Conservation (phyloP, 2,113 vertebrate genomes). For the Egretta garzetta region DNA sequence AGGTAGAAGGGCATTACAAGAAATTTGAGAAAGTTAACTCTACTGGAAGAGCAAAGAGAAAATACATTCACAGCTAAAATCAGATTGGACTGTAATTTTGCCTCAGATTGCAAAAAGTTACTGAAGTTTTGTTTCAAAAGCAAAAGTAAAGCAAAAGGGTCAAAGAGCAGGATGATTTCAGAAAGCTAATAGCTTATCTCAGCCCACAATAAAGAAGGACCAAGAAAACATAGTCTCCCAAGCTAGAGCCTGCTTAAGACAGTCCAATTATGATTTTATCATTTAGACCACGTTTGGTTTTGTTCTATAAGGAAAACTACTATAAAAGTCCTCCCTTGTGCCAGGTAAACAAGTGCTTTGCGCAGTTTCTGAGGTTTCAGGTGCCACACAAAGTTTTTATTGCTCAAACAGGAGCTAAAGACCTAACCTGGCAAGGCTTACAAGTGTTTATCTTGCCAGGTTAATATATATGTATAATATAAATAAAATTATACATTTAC, state of each 20-base stretch:
- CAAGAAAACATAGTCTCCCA: neutral
- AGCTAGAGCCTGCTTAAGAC: neutral
- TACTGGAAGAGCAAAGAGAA: neutral
- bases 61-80: neutral
- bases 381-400: neutral
- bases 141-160: neutral
- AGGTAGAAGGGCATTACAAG: neutral
- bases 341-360: neutral
- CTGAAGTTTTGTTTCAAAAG: neutral
- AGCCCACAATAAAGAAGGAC: neutral
- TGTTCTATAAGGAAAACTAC: neutral
- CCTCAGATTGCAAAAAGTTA: neutral
- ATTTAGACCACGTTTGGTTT: neutral
- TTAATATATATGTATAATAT: too few relatives aligned
- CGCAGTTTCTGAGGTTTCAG: neutral
- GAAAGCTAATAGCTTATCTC: neutral
- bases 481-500: neutral
- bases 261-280: neutral
- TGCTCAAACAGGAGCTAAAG: neutral
- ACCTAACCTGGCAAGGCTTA: neutral
- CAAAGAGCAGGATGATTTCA: neutral
- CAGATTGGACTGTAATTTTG: neutral
- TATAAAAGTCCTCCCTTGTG: neutral
- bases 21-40: neutral
- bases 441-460: neutral